These are phyloP conservation scores for Eutolmus rufibarbis DNA, from an alignment of 2,888 invertebrate species.

Conservation along the genomic window DNA sequence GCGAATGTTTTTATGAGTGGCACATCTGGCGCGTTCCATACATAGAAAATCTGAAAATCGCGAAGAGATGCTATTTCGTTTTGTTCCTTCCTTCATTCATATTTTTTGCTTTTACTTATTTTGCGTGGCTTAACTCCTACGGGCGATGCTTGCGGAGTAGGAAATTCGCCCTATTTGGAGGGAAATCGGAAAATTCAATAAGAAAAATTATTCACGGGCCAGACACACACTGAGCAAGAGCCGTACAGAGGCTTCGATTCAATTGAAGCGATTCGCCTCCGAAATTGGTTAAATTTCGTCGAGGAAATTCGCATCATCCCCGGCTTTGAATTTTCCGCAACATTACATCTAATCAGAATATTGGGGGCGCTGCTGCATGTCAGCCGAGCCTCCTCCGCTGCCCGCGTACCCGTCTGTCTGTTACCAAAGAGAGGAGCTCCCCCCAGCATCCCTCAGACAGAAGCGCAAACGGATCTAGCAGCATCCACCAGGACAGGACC, in stretches of 20 bases:
- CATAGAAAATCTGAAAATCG: neutral
- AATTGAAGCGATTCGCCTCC: conserved; percentile 3
- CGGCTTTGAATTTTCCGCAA: conserved; percentile 28
- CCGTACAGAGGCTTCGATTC: neutral
- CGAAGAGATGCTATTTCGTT: neutral
- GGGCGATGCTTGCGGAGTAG: neutral
- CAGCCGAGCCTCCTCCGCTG: neutral
- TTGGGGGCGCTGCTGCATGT: neutral
- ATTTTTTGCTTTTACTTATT: neutral
- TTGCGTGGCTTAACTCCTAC: neutral
- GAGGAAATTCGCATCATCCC: conserved; percentile 11
- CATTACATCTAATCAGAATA: conserved; percentile 34
- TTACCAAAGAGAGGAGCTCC: neutral
- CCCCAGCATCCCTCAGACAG: neutral
- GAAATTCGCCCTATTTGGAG: neutral
- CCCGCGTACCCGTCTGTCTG: neutral
- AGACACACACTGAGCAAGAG: neutral
- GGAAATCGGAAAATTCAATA: conserved; percentile 24
- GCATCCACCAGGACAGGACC: neutral
- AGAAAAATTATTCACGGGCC: neutral
- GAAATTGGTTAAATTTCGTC: conserved; percentile 13
- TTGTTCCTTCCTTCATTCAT: neutral
- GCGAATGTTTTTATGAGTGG: conserved; percentile 13
- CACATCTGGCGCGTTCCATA: neutral
- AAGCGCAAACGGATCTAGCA: neutral